Base-by-base conservation (phyloP, 2,113 vertebrate genomes). In the Oreochromis niloticus region DNA sequence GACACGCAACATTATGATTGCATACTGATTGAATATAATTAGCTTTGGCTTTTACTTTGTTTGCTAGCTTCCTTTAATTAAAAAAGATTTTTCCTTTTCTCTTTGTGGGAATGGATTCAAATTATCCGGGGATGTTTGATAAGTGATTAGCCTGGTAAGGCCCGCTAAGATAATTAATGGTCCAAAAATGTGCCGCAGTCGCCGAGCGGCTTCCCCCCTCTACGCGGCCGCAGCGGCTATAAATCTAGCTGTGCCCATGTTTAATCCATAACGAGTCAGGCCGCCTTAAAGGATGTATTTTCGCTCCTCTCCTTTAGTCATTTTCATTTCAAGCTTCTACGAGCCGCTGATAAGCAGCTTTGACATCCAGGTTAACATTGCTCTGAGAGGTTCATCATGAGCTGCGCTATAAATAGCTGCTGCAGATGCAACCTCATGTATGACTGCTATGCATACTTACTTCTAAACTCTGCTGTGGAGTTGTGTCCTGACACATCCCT, bases 1-100 rank as follows among this genome's bases (percentile, higher is more conserved):
- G 93, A 93, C 92, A 91, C 88, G 88, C 89, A 88, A 91, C 92
- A 86, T 89, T 89, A 81, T 93, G 93, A 95, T 91, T 92, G 93
- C 90, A 78, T 71, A 91, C 92, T 95, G 95, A 95, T 94, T 93
- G 92, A 93, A 91, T 90, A 89, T 94, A 94, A 96, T 95, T 94
- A 92, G 91, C 89, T 48, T 9, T 56, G 90, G 91, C 88, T 92
- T 93, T 90, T 82, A 88, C 86, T 95, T 95, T 92, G 89, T 94
- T 95, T 94, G 84, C 89, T 81, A 55, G 89, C 79, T 89, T 91
- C 83, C 88, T 89, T 94, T 93, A 92, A 95, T 95, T 94, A 95
- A 88, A 88, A 81, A 87, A 73, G 14, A 52, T 73, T 93, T 93
- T 92, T 93, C 63, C 50, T 88, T 84, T 89, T 87, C 82, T 59